Evolutionary conservation across 2,888 invertebrate genomes (phyloP).

Genomic region (Amiota mariae): DNA sequence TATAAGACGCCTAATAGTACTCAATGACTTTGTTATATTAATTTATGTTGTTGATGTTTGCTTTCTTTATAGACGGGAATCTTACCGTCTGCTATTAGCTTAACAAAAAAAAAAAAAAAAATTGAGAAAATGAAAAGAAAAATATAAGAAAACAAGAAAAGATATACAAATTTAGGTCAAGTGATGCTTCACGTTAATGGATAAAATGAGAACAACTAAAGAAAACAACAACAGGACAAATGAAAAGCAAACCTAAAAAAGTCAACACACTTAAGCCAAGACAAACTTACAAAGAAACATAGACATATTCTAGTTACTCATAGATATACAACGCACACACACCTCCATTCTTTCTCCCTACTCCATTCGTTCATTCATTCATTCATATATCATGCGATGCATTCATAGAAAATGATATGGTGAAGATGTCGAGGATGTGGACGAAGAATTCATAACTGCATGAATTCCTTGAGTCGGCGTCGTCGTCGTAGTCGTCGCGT

Average conservation of each 20-base stretch:
- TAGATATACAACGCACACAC: not conserved
- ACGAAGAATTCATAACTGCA: slow-evolving; percentile 7
- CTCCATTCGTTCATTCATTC: not conserved
- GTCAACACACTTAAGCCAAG: slow-evolving; percentile 39
- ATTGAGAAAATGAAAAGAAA: too few species aligned
- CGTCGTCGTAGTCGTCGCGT: too few species aligned
- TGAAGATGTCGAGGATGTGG: too few species aligned
- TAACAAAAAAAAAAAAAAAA: slow-evolving; percentile 37
- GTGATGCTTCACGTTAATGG: slow-evolving; percentile 58
- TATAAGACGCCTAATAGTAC: too few species aligned
- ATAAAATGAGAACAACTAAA: slow-evolving; percentile 1
- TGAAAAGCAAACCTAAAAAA: slow-evolving; percentile 34
- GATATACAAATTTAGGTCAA: slow-evolving; percentile 55
- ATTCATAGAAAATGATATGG: too few species aligned
- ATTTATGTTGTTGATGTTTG: slow-evolving; percentile 43
- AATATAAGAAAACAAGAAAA: slow-evolving; percentile 10
- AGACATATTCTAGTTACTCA: not conserved
- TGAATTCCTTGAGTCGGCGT: not conserved
- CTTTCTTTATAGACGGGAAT: slow-evolving; percentile 36
- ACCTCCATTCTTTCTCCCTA: not conserved
- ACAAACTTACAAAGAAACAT: slow-evolving; percentile 44
- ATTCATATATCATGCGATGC: too few species aligned
- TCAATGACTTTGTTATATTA: slow-evolving; percentile 35
- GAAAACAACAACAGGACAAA: slow-evolving; percentile 23
- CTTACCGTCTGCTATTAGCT: slow-evolving; percentile 58